phyloP scores from a whole-genome alignment of 2,797 vertebrate species.

The Cacajao melanocephalus region DNA sequence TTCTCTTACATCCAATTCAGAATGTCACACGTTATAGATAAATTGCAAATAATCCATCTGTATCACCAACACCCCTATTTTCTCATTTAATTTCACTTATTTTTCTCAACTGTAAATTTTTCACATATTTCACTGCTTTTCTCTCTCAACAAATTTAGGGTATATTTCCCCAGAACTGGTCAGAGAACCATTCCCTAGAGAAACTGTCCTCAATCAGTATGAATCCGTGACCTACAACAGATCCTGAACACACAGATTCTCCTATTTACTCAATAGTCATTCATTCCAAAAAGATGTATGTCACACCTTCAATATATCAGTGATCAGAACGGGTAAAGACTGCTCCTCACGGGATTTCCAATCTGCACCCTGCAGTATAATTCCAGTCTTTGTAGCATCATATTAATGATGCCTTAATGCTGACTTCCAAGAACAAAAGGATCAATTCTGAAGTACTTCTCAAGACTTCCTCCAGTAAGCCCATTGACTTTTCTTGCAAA shows the following conservation, averaged over 20 bases:
- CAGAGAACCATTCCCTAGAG: not conserved
- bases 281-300: not conserved
- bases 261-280: not conserved
- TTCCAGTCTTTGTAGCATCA: not conserved
- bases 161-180: not conserved
- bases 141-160: not conserved
- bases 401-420: not conserved
- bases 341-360: not conserved
- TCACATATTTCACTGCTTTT: not conserved
- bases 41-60: not conserved
- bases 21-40: not conserved
- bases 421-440: not conserved
- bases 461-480: not conserved
- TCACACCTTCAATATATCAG: not conserved
- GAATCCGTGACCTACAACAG: not conserved
- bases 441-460: not conserved
- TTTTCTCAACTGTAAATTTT: not conserved
- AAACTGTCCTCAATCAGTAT: not conserved
- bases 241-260: not conserved
- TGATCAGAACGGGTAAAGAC: not conserved
- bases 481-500: not conserved
- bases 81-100: not conserved
- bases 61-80: not conserved
- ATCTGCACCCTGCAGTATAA: not conserved
- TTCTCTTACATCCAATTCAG: not conserved